Base-by-base conservation (phyloP, 1,140 invertebrate genomes). In the Pogonognathellus flavescens region DNA sequence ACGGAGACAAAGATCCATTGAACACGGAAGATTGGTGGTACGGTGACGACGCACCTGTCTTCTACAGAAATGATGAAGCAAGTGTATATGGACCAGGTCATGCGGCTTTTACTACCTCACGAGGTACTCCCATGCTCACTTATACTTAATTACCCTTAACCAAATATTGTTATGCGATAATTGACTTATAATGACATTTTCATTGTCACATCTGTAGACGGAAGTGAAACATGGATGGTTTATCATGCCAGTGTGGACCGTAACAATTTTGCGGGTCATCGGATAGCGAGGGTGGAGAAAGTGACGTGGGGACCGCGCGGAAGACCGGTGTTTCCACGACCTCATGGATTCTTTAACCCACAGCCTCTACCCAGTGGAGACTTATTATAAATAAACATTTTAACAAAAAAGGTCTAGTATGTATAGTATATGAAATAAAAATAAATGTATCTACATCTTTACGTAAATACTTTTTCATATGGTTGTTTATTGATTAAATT, bases 201-300 rank as follows among this genome's bases (percentile, higher is more conserved):
- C 13, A 53, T 53, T 53, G 7, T 53, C 52, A 53, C 7, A 13
- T 53, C 49, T 85, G 31, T 52, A 86, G 83, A 84, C 16, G 83
- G 66, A 13, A 72, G 0, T 0, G 83, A 84, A 55, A 84, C 83
- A 22, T 84, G 83, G 83, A 72, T 84, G 62, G n/a, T 72, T 18
- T 84, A 84, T 31, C 83, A 84, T 57, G 83, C 49, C 13, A 20
- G 16, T 8, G 4, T 9, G 0, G 62, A 66, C 25, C 20, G 11
- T 20, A 53, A 70, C 16, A 72, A 59, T 13, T 59, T 82, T 9
- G 18, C 49, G 25, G 83, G 83, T 18, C 31, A 76, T 31, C 57
- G 85, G 1, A 80, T 86, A 14, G 82, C 85, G 0, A 59, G 85
- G 14, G 57, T 86, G 49, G 82, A 83, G 3, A 86, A 86, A 76